phyloP scores from a whole-genome alignment of 2,888 invertebrate species.

The Vanessa cardui region DNA sequence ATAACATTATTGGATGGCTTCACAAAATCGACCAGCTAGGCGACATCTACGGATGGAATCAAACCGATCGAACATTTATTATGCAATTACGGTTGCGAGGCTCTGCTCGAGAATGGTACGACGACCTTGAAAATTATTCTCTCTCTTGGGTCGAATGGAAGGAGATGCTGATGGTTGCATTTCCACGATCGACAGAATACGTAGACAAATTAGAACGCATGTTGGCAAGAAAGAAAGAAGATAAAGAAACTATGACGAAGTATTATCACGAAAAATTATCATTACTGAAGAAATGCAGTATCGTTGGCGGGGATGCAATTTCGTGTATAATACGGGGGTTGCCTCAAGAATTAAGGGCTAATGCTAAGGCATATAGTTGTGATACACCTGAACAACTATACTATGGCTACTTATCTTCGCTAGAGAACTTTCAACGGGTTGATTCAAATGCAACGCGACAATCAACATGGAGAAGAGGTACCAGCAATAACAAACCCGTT shows the following conservation, averaged over 20 bases:
- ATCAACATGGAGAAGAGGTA: no score
- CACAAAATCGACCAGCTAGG: no score
- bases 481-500: no score
- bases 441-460: no score
- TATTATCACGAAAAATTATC: conserved; percentile 48
- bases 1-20: no score
- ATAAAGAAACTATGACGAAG: conserved; percentile 48
- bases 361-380: conserved; percentile 44
- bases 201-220: conserved; percentile 48
- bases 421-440: conserved; percentile 20
- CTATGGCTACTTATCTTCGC: conserved; percentile 40
- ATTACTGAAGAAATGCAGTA: conserved; percentile 42
- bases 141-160: neutral
- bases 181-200: conserved; percentile 44
- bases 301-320: conserved; percentile 39
- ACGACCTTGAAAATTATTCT: no score
- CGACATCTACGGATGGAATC: no score
- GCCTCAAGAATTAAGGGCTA: conserved; percentile 38
- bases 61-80: no score
- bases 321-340: conserved; percentile 42
- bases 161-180: neutral
- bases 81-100: no score
- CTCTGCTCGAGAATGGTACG: no score
- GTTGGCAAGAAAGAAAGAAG: conserved; percentile 43
- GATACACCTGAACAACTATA: conserved; percentile 41